Evolutionary conservation across 64 coral and sea anemone species (phyloP), one percentile per base, ranked within the genome.

Genomic region (Orbicella faveolata): DNA sequence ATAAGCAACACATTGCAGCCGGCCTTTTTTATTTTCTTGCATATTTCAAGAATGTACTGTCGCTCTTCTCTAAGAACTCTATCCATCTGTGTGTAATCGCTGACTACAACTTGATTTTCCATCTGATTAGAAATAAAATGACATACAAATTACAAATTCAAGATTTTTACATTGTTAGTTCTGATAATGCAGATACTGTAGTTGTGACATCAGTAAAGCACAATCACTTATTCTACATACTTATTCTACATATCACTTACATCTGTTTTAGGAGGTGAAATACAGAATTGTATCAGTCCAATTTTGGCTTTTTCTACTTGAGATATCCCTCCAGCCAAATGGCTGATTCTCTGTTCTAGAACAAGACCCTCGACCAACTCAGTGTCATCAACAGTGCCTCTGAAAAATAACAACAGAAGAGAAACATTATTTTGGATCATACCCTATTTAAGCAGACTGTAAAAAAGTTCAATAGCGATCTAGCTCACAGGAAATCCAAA

Each of bases 11-110:
- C 97, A 91, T 99, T 99, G 68, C 97, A 99, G 65, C 97, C 97
- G 52, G 97, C 97, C 90, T 95, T 96, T 83, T 99, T 99, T 61
- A 99, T 96, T 90, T 99, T 99, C 34, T 99, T 99, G 87, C 97
- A 99, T 54, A 99, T 88, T 44, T 99, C 91, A 66, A 99, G 87
- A 74, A 99, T 99, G 61, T 99, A 99, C 34, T 99, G 94, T 16
- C 97, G 77, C 66, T 99, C 97, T 74, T 99, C 97, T 87, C 94
- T 70, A 4, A 99, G 86, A 25, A 99, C 97, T 65, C 97, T 79
- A 39, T 99, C 97, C 97, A 99, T 99, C 35, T 99, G 97, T 35
- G 97, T 96, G 61, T 99, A 99, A 41, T 99, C 97, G 81, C 94
- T 96, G 57, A 99, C 97, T 36, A 99, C 88, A 6, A 99, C 97